phyloP scores from a whole-genome alignment of 2,888 invertebrate genomes.

The Pachycephus smyrnensis region DNA sequence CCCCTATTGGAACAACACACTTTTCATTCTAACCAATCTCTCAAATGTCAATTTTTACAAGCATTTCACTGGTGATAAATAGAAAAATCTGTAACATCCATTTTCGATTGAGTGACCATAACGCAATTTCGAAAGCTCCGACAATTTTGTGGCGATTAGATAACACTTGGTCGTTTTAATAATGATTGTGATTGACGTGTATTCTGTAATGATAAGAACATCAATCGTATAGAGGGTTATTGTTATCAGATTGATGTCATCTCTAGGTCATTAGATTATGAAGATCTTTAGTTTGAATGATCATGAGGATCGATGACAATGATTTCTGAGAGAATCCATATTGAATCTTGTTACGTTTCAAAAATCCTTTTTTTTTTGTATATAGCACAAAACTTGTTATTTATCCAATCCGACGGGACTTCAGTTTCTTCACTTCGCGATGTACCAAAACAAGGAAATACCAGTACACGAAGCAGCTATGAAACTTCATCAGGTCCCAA shows the following conservation, averaged over 20 bases:
- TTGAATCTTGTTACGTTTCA: not conserved
- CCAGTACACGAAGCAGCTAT: not conserved
- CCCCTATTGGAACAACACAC: not conserved
- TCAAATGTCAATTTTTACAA: not conserved
- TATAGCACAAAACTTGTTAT: not conserved
- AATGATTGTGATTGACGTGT: not conserved
- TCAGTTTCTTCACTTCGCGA: not conserved
- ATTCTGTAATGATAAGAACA: not conserved
- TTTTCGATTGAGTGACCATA: not conserved
- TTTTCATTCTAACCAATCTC: not conserved
- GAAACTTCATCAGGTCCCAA: not conserved
- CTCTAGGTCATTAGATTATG: not conserved
- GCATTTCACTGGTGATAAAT: not conserved
- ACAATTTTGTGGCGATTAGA: not conserved
- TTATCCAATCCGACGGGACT: not conserved
- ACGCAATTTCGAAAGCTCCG: not conserved
- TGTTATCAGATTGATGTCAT: not conserved
- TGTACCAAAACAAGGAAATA: not conserved
- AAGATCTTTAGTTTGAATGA: not conserved
- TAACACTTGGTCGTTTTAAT: not conserved
- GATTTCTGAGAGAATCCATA: not conserved
- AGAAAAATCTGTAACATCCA: not conserved
- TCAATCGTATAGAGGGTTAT: not conserved
- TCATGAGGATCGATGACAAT: not conserved
- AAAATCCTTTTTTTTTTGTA: not conserved